phyloP scores from a whole-genome alignment of 2,888 invertebrate species.

The Ennomos fuscantarius region DNA sequence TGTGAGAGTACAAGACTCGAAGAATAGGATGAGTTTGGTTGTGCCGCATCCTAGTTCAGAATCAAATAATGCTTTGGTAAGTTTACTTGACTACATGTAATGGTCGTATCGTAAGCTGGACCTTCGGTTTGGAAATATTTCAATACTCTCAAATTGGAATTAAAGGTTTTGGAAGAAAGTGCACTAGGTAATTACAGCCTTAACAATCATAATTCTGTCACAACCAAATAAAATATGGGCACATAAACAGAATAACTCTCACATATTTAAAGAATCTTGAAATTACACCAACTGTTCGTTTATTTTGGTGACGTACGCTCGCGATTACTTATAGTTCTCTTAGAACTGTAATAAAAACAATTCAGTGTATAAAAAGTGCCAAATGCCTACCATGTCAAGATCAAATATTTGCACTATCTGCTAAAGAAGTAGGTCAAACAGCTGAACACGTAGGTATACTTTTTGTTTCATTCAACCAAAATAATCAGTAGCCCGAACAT shows the following conservation, averaged over 20 bases:
- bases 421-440: conserved; percentile 25
- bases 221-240: no score
- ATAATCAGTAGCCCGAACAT: conserved; percentile 17
- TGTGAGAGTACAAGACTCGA: conserved; percentile 88
- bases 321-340: no score
- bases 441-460: conserved; percentile 11
- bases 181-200: no score
- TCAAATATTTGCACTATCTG: conserved; percentile 21
- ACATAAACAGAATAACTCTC: no score
- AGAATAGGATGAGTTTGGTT: conserved; percentile 86
- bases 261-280: no score
- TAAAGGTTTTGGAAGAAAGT: no score
- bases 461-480: conserved; percentile 23
- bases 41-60: conserved; percentile 88
- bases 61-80: conserved; percentile 80
- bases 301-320: no score
- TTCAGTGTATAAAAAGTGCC: conserved; percentile 6
- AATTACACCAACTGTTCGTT: no score
- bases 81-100: conserved; percentile 31
- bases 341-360: background rate
- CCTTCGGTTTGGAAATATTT: no score
- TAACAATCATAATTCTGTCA: no score
- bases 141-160: no score
- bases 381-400: conserved; percentile 25
- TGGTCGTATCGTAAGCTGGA: no score